phyloP scores from a whole-genome alignment of 1,140 invertebrate genomes.

The Cryptotermes secundus region DNA sequence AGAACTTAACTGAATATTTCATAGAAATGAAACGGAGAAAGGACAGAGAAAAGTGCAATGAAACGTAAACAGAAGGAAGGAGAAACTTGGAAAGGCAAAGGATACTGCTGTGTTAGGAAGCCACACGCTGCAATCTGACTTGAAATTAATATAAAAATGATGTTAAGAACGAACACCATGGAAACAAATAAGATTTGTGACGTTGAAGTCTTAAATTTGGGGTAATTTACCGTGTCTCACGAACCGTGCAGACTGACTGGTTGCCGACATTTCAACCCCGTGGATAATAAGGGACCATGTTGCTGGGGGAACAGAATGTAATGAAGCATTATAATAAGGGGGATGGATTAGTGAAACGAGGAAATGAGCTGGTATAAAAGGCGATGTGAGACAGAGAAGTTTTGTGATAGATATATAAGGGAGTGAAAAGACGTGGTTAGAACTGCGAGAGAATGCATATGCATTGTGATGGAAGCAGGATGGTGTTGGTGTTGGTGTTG shows the following conservation, averaged over 20 bases:
- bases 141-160: no score
- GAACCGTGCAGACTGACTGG: neutral
- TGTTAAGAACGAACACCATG: no score
- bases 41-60: no score
- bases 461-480: neutral
- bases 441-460: neutral
- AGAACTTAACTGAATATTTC: no score
- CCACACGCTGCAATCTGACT: no score
- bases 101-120: no score
- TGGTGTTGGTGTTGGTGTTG: neutral
- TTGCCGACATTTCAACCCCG: neutral
- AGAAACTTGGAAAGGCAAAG: no score
- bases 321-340: neutral
- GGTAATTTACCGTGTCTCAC: neutral
- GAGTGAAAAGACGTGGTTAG: slow-evolving; percentile 11
- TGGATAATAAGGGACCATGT: neutral
- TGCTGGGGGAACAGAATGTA: neutral
- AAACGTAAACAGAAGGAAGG: no score
- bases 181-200: neutral
- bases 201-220: neutral
- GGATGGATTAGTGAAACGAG: slow-evolving; percentile 6
- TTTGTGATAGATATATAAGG: neutral
- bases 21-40: no score
- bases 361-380: neutral
- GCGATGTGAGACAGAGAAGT: neutral